These are phyloP conservation scores for Aphis gossypii DNA, from an alignment of 1,140 invertebrate species.

Conservation along the genomic window DNA sequence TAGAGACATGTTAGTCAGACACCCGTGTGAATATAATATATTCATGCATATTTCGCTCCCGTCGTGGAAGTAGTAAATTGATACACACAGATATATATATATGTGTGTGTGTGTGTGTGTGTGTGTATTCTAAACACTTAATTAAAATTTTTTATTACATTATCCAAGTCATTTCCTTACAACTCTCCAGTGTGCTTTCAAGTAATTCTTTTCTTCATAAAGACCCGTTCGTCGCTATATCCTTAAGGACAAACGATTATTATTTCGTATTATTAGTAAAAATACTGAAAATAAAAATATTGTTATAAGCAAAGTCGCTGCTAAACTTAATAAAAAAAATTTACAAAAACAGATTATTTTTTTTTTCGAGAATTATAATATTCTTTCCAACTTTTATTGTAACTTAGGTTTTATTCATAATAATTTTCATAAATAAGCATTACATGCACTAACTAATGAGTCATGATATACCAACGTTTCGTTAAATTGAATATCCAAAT, in stretches of 20 bases:
- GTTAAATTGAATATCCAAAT: background rate
- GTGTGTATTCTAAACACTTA: background rate
- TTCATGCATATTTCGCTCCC: background rate
- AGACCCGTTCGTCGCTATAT: background rate
- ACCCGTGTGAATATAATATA: slow-evolving; percentile 1
- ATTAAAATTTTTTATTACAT: background rate
- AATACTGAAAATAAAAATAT: slow-evolving; percentile 18
- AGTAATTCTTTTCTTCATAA: background rate
- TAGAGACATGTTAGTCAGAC: background rate
- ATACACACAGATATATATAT: background rate
- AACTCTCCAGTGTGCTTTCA: background rate
- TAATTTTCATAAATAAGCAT: background rate
- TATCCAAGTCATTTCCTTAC: background rate
- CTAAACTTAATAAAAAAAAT: background rate
- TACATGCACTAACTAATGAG: background rate
- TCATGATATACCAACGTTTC: background rate
- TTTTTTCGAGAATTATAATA: background rate
- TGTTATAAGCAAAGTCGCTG: background rate
- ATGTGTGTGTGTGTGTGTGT: too few species aligned
- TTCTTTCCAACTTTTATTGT: background rate
- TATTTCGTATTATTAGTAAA: slow-evolving; percentile 14
- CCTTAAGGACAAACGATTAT: slow-evolving; percentile 5
- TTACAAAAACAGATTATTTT: background rate
- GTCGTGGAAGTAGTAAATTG: background rate
- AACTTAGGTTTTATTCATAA: background rate